Percentiles rank a stretch among this genome's conserved stretches.
phyloP scores from a whole-genome alignment of 1,140 invertebrate genomes.

The Lepeophtheirus salmonis region DNA sequence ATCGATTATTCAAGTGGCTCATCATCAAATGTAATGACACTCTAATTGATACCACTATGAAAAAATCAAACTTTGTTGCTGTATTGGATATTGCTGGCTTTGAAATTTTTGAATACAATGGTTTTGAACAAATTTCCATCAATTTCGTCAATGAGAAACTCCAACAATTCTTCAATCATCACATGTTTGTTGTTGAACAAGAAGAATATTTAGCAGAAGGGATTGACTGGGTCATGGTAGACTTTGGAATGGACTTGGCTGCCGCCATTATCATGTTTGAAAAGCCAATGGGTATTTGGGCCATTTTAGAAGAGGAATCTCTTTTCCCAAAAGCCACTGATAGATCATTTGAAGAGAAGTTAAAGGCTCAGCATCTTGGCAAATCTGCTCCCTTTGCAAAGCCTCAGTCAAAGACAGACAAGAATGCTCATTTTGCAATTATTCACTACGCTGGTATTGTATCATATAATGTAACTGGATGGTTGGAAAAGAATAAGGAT shows the following conservation, averaged over 20 bases:
- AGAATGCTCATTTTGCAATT: no score
- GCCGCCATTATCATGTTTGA: no score
- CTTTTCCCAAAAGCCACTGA: no score
- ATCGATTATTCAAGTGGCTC: conserved; percentile 89
- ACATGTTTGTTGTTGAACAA: conserved; percentile 87
- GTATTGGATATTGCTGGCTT: no score
- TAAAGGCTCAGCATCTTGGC: conserved; percentile 26
- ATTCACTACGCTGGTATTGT: no score
- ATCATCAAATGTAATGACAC: conserved; percentile 97
- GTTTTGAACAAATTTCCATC: no score
- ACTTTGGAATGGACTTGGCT: no score
- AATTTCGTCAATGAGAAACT: no score
- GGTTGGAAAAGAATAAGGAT: conserved; percentile 99
- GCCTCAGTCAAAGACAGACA: no score
- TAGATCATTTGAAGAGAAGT: conserved; percentile 27
- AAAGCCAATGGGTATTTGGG: conserved; percentile 96
- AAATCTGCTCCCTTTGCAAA: conserved; percentile 31
- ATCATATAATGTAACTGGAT: conserved; percentile 95
- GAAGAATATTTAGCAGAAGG: conserved; percentile 40
- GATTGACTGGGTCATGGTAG: conserved; percentile 53
- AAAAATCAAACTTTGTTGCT: conserved; percentile 95
- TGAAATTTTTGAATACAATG: no score
- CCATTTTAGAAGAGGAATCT: conserved; percentile 99
- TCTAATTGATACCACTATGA: conserved; percentile 78
- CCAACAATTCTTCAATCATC: no score